These are phyloP conservation scores for Aratinga solstitialis DNA, from an alignment of 2,797 vertebrate genomes.

Conservation along the genomic window DNA sequence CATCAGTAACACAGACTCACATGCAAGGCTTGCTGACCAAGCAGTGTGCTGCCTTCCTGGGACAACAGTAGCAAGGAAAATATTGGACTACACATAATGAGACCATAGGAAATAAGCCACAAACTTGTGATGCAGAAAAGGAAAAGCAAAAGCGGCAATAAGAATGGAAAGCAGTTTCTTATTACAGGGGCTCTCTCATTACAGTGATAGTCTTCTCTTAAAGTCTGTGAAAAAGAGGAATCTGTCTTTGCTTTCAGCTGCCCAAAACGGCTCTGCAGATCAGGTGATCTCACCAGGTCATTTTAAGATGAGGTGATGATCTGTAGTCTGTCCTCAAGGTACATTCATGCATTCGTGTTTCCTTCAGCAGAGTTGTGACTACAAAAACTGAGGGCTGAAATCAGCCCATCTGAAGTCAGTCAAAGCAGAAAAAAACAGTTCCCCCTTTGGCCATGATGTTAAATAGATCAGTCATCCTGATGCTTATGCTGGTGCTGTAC, in stretches of 20 bases:
- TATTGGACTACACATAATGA: neutral
- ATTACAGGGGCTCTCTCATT: neutral
- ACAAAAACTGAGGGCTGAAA: slow-evolving; percentile 11
- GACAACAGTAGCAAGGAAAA: neutral
- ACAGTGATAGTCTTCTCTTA: neutral
- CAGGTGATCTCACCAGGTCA: neutral
- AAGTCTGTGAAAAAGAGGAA: neutral
- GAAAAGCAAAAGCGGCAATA: neutral
- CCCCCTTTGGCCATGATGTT: neutral
- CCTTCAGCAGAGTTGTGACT: neutral
- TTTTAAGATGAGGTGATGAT: neutral
- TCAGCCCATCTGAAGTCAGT: neutral
- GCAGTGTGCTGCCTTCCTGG: neutral
- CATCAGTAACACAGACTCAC: neutral
- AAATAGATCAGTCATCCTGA: neutral
- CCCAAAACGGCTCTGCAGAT: neutral
- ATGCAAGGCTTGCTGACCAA: neutral
- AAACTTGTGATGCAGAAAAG: neutral
- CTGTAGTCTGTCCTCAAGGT: neutral
- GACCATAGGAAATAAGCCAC: neutral
- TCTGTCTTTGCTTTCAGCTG: neutral
- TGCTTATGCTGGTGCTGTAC: neutral
- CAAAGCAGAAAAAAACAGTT: slow-evolving; percentile 13
- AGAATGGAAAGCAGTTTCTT: neutral
- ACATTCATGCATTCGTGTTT: neutral